Evolutionary conservation across 2,888 invertebrate species (phyloP), one percentile per base, ranked within the genome.

Genomic region (Drosophila algonquin): DNA sequence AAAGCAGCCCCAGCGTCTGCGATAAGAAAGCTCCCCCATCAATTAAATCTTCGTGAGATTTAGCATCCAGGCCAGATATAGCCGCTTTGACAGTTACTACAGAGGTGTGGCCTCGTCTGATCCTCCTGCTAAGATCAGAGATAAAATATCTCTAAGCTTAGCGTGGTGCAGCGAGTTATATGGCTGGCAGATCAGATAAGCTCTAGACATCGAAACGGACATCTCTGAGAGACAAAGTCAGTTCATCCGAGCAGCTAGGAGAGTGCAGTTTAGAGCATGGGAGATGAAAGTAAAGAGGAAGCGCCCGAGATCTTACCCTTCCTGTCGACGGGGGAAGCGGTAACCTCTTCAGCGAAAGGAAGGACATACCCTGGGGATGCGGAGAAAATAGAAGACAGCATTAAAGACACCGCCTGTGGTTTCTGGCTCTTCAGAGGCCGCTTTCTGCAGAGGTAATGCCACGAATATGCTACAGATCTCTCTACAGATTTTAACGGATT

Each of bases 331-430:
- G 14, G 45, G 35, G 6, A 27, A 10, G 12, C n/a, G 35, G 6
- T 21, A 10, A 12, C 14, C 52, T 3, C 24, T 44, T 3, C 50
- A 18, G 24, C 35, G 5, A 51, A 48, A 1, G 2, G 7, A 8
- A 48, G 30, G 9, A 32, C 21, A 2, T 18, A 3, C 1, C 9
- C n/a, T 9, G 14, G 24, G 16, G 32, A 75, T 53, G 30, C 4
- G 4, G 5, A 21, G 2, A 8, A 14, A 14, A 2, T 5, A 1
- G 47, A 35, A 9, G 61, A 57, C 9, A 61, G 12, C 3, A 21
- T 9, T 7, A 7, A n/a, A 2, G 76, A 95, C 51, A 95, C 94
- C 0, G 91, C 93, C 6, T 95, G 95, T 84, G 95, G 95, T 1
- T 93, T 95, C 74, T 94, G 95, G 93, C 93, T 93, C 71, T 90